Evolutionary conservation across 1,140 invertebrate genomes (phyloP), one percentile per base, ranked within the genome.

Genomic region (Bilobella aurantiaca): DNA sequence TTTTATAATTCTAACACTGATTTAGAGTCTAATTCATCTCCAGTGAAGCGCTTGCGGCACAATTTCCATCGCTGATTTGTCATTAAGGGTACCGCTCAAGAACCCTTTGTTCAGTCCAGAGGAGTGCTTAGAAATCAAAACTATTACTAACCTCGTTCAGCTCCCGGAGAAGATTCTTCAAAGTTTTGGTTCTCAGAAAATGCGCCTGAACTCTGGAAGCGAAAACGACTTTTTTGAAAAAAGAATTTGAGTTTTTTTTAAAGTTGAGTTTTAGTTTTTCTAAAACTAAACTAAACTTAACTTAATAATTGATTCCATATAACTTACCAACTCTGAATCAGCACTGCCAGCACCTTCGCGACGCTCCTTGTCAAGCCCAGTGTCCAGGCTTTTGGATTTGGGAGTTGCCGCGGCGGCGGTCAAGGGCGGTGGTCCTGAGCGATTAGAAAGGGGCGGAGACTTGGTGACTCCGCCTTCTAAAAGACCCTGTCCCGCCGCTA

Each of bases 341-440:
- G 59, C 31, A 21, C 30, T 61, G 32, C 56, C 47, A 31, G 53
- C 29, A 46, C 64, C 49, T 56, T 56, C 63, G 37, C 23, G 30
- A 27, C 29, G 21, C 28, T 58, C 18, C 29, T 29, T 58, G 16
- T n/a, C 34, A 37, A 53, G n/a, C 21, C 64, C 53, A 56, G 58
- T 68, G 30, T 72, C 71, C 31, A 72, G 61, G 64, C 71, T 72
- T 31, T 60, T 31, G 3, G 71, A 72, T 63, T 72, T 72, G 0
- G 42, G 59, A 23, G 25, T 47, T 58, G 57, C 28, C 16, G 65
- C 53, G 21, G 57, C 63, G 37, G 65, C 65, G 25, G 66, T 65
- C 14, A 72, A 31, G 25, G 70, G 63, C 34, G 68, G 63, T 3
- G 66, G 71, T 16, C 65, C 68, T 58, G 46, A 25, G n/a, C 29